These are phyloP conservation scores for Paguma larvata DNA, from an alignment of 2,797 vertebrate genomes.

Conservation along the genomic window DNA sequence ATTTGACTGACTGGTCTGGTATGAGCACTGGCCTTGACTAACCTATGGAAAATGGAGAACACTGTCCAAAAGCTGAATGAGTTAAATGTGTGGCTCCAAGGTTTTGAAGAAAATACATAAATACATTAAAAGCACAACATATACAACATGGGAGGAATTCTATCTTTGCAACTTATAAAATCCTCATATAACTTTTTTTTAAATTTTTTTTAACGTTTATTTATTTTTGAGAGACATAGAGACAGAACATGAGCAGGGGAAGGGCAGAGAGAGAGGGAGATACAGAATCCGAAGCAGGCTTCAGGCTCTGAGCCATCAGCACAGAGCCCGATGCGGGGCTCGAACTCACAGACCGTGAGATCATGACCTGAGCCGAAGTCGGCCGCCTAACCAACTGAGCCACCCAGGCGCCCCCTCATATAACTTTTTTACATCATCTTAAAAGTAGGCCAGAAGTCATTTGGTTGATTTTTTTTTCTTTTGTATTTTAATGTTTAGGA, in stretches of 20 bases:
- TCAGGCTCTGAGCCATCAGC: too few species aligned
- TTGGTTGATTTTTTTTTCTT: background rate
- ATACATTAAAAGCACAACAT: background rate
- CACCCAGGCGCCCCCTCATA: too few species aligned
- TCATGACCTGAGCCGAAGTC: too few species aligned
- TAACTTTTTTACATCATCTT: background rate
- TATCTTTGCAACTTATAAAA: background rate
- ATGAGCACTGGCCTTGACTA: background rate
- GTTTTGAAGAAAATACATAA: constrained; percentile 31
- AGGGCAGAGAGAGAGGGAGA: too few species aligned
- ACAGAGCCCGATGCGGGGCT: too few species aligned
- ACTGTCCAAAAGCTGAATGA: background rate
- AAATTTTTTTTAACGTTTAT: too few species aligned
- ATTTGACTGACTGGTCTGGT: background rate
- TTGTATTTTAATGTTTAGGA: background rate
- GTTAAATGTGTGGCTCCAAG: background rate
- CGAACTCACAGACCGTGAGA: too few species aligned
- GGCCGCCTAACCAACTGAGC: too few species aligned
- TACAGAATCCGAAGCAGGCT: too few species aligned
- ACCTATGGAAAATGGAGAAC: background rate
- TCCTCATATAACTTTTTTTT: too few species aligned
- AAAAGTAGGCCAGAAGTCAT: background rate
- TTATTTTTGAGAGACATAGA: too few species aligned
- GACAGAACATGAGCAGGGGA: too few species aligned
- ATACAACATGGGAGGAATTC: background rate